Base-by-base conservation (phyloP, 2,113 vertebrate genomes). In the Cinclus cinclus region DNA sequence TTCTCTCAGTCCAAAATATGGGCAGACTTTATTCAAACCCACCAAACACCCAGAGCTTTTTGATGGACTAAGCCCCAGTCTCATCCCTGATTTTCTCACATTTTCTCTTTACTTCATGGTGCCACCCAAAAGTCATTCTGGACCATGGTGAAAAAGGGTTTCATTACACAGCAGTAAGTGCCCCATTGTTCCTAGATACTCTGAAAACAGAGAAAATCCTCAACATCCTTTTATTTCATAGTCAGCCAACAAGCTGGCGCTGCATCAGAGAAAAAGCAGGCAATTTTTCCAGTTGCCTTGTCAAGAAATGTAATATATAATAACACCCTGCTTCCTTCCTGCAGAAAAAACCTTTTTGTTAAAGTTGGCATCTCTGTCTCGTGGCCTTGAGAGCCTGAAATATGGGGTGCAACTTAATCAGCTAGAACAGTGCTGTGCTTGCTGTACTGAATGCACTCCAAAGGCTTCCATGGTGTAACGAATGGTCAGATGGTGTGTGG, bases 381-480 rank as follows among this genome's bases (percentile, higher is more conserved):
- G 4, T 83, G 83, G 75, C 76, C 79, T 93, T 88, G 71, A 95
- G 68, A 94, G 79, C 41, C 85, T 93, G 94, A 95, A 97, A 94
- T 96, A 89, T 71, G 84, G 86, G 47, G 85, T 93, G 79, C 82
- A 81, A 96, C 85, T 95, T 97, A 97, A 96, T 97, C 95, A 94
- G 88, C 88, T 94, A 75, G 79, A 96, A 96, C 93, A 94, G 88
- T 95, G 94, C 92, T 92, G 90, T 83, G 75, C 71, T 97, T 93
- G 90, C 87, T 89, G 52, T 93, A 77, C 73, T 83, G 92, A 90
- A 60, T 33, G 71, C 83, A 53, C 76, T 92, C 82, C 60, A 86
- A 95, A 96, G 83, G 90, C 78, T 90, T 95, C 85, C 85, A 49
- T 2, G 1, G 83, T 70, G 49, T 60, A 94, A 83, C 0, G 16